phyloP scores from a whole-genome alignment of 1,140 invertebrate genomes.

The Macrotrachela quadricornifera region DNA sequence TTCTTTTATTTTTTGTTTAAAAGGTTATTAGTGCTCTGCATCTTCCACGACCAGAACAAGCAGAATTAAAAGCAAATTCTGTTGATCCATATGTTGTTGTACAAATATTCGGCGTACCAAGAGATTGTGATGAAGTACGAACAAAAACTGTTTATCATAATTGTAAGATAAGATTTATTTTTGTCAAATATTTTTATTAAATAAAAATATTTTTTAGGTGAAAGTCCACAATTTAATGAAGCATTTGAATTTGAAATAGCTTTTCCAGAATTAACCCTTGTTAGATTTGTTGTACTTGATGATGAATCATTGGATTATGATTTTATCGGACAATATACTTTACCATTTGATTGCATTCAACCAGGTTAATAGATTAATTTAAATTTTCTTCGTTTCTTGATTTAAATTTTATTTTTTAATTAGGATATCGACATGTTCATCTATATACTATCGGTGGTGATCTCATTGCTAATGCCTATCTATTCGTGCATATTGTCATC shows the following conservation, averaged over 20 bases:
- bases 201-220: slow-evolving; percentile 19
- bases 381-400: neutral
- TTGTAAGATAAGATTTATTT: too few relatives aligned
- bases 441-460: slow-evolving; percentile 38
- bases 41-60: slow-evolving; percentile 39
- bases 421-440: slow-evolving; percentile 40
- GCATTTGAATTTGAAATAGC: slow-evolving; percentile 43
- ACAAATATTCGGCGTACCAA: slow-evolving; percentile 41
- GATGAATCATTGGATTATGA: slow-evolving; percentile 46
- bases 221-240: slow-evolving; percentile 45
- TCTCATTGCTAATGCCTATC: slow-evolving; percentile 34
- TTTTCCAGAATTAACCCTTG: slow-evolving; percentile 39
- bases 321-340: slow-evolving; percentile 44
- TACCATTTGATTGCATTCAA: slow-evolving; percentile 41
- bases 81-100: slow-evolving; percentile 43
- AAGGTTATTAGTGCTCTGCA: slow-evolving; percentile 43
- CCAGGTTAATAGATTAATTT: slow-evolving; percentile 32
- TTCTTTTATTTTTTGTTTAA: neutral
- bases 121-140: slow-evolving; percentile 40
- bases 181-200: too few relatives aligned
- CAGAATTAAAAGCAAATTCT: slow-evolving; percentile 37
- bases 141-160: slow-evolving; percentile 43
- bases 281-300: slow-evolving; percentile 41
- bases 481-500: slow-evolving; percentile 42
- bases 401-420: slow-evolving; percentile 7